Base-by-base conservation (phyloP, 1,140 invertebrate genomes). In the Coboldia fuscipes region DNA sequence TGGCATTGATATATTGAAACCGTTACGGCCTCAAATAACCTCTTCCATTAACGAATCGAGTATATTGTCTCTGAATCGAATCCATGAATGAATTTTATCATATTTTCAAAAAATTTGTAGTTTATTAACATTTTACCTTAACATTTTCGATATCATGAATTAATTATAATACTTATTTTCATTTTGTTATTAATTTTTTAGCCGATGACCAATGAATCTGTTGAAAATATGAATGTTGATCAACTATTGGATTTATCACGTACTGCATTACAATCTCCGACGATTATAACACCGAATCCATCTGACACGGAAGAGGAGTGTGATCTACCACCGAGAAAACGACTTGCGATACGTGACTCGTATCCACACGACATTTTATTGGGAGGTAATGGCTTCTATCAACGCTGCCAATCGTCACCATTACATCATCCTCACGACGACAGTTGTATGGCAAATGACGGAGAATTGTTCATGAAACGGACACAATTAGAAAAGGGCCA, bases 261-360 rank as follows among this genome's bases (percentile, higher is more conserved):
- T n/a, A n/a, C 24, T 27, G 12, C 24, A 27, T n/a, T n/a, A 14
- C 10, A 10, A 13, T 35, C n/a, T n/a, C n/a, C n/a, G n/a, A n/a
- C 30, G 9, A 28, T 41, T 9, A 43, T 50, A 2, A 57, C 55
- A 24, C 62, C 62, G 17, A 60, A 64, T 41, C 57, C 60, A 13
- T 63, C 60, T n/a, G 62, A 64, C 36, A 61, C 60, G 2, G 52
- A 54, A 39, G 61, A 64, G 36, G 61, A 63, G 38, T 39, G 46
- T 14, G 51, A 47, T 19, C 43, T 48, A 33, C 54, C 57, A 18
- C 43, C 53, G 26, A 46, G 49, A 23, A 63, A 63, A 37, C 55
- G 60, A 7, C 43, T 43, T 28, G 34, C 45, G 35, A 34, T 50
- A 39, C 30, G 36, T 42, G 42, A 50, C n/a, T n/a, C n/a, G n/a